These are phyloP conservation scores for Diaphora mendica DNA, from an alignment of 2,888 invertebrate genomes.

Conservation along the genomic window DNA sequence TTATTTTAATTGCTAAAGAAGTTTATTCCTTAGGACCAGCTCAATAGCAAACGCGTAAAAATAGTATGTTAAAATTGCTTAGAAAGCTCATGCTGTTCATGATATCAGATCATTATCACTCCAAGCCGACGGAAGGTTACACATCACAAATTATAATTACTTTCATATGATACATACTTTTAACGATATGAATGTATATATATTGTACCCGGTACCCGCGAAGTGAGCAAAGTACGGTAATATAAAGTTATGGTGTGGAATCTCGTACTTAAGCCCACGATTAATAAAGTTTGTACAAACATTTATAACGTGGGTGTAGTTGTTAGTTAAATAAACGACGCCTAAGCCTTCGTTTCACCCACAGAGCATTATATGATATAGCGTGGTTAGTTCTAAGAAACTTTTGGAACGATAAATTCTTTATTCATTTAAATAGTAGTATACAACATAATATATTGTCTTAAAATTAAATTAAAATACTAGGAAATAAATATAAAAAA, in stretches of 20 bases:
- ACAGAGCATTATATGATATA: conserved; percentile 22
- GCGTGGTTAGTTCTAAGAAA: not conserved
- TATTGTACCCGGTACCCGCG: conserved; percentile 5
- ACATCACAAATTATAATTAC: not conserved
- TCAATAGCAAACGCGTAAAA: too few relatives aligned
- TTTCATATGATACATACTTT: not conserved
- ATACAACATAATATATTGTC: too few relatives aligned
- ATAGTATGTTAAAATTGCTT: not conserved
- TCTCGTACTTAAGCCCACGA: conserved; percentile 41
- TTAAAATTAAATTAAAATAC: too few relatives aligned
- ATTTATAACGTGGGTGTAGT: conserved; percentile 45
- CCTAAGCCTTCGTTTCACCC: conserved; percentile 25
- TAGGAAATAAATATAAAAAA: too few relatives aligned
- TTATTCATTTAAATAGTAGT: too few relatives aligned
- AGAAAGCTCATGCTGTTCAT: not conserved
- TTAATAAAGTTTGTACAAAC: conserved; percentile 52
- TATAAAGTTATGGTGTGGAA: conserved; percentile 42
- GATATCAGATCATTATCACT: too few relatives aligned
- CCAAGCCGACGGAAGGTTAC: not conserved
- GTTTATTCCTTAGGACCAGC: not conserved
- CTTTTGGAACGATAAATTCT: too few relatives aligned
- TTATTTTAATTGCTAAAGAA: not conserved
- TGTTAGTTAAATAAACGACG: conserved; percentile 40
- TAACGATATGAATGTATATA: not conserved
- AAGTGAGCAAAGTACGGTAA: conserved; percentile 23